These are phyloP conservation scores for Mobula birostris DNA, from an alignment of 2,113 vertebrate genomes.

Conservation along the genomic window DNA sequence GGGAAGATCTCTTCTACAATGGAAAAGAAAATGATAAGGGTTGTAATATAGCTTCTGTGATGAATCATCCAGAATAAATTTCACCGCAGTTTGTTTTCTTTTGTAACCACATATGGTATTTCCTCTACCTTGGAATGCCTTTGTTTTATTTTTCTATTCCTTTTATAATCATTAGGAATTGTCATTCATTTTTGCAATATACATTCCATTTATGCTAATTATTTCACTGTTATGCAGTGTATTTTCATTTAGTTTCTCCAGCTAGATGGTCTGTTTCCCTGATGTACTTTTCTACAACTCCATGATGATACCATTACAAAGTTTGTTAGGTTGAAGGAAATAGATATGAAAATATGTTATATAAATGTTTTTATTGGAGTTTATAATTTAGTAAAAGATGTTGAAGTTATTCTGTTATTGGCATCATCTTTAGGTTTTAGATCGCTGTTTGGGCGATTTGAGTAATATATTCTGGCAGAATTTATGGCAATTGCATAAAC, in stretches of 20 bases:
- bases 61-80: neutral
- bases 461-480: too few species aligned
- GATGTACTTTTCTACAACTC: too few species aligned
- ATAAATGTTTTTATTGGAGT: neutral
- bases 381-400: neutral
- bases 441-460: neutral
- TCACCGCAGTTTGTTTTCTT: neutral
- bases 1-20: neutral
- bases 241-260: neutral
- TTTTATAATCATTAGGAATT: neutral
- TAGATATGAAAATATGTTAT: neutral
- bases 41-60: neutral
- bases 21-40: neutral
- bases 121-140: neutral
- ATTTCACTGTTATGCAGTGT: neutral
- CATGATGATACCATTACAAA: too few species aligned
- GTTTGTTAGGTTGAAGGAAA: neutral
- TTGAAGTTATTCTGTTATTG: neutral
- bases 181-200: neutral
- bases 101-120: neutral
- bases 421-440: neutral
- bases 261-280: too few species aligned
- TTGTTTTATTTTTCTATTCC: neutral
- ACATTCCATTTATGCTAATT: neutral
- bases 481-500: neutral